These are phyloP conservation scores for Cataglyphis altisquamis DNA, from an alignment of 2,888 invertebrate species.

Conservation along the genomic window DNA sequence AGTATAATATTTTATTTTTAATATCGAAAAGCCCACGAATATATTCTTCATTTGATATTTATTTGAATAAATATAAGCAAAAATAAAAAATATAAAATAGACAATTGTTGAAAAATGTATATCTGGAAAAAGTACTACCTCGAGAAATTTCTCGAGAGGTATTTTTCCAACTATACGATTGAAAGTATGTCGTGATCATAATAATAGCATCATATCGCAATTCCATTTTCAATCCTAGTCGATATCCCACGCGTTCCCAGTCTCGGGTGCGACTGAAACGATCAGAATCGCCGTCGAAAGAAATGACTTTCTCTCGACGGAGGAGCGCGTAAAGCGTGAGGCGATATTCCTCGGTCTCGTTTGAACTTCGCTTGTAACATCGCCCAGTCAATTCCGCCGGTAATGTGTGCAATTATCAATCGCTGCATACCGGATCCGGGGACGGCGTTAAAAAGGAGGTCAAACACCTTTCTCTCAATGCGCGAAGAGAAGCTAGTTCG, in stretches of 20 bases:
- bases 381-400: conserved; percentile 50
- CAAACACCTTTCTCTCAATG: conserved; percentile 81
- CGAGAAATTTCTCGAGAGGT: neutral
- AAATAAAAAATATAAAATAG: too few relatives aligned
- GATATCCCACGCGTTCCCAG: conserved; percentile 2
- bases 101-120: neutral
- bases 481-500: conserved; percentile 62
- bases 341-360: conserved; percentile 41
- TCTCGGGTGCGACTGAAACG: neutral
- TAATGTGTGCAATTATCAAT: conserved; percentile 70
- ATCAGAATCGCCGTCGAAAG: conserved; percentile 29
- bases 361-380: conserved; percentile 36
- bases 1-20: neutral
- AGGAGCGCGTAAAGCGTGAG: conserved; percentile 8
- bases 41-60: neutral
- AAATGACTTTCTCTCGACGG: conserved; percentile 65
- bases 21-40: neutral
- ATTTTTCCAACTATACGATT: neutral
- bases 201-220: neutral
- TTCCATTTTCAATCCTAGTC: conserved; percentile 28
- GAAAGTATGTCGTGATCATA: neutral
- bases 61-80: neutral
- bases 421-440: conserved; percentile 63
- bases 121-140: neutral
- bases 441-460: conserved; percentile 80